phyloP scores from a whole-genome alignment of 1,140 invertebrate species.

The Drosophila busckii region DNA sequence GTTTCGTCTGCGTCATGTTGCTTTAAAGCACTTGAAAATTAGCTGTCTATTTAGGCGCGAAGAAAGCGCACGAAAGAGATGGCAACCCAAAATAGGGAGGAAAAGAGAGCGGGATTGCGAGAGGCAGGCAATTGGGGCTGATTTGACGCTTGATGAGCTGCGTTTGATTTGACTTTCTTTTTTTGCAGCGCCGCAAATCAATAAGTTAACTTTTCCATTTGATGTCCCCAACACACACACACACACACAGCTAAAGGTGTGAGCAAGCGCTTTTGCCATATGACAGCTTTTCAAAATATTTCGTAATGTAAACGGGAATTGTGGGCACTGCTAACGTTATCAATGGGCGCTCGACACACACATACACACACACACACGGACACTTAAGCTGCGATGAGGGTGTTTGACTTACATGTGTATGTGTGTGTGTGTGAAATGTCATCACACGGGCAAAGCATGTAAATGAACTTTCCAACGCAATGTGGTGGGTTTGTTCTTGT shows the following conservation, averaged over 20 bases:
- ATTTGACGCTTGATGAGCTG: constrained; percentile 43
- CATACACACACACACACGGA: constrained; percentile 31
- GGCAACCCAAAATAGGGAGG: no score
- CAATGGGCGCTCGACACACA: constrained; percentile 65
- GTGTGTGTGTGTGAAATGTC: constrained; percentile 61
- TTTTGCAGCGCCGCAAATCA: constrained; percentile 51
- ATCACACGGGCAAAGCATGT: constrained; percentile 68
- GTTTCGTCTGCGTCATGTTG: constrained; percentile 55
- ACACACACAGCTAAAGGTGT: not conserved
- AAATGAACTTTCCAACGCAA: constrained; percentile 74
- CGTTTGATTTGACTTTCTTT: constrained; percentile 36
- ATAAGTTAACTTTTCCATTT: constrained; percentile 57
- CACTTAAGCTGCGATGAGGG: constrained; percentile 11
- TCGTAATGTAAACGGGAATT: constrained; percentile 55
- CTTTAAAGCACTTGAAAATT: constrained; percentile 70
- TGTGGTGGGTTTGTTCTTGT: constrained; percentile 45
- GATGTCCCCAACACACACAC: constrained; percentile 21
- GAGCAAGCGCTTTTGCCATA: not conserved
- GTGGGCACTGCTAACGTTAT: constrained; percentile 44
- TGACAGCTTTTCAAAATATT: constrained; percentile 59
- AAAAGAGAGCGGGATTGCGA: not conserved
- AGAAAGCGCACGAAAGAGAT: no score
- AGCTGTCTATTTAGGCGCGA: constrained; percentile 74
- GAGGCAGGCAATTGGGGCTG: not conserved
- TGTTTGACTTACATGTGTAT: constrained; percentile 27